These are phyloP conservation scores for Natrix natrix DNA, from an alignment of 2,797 vertebrate species.

Conservation along the genomic window DNA sequence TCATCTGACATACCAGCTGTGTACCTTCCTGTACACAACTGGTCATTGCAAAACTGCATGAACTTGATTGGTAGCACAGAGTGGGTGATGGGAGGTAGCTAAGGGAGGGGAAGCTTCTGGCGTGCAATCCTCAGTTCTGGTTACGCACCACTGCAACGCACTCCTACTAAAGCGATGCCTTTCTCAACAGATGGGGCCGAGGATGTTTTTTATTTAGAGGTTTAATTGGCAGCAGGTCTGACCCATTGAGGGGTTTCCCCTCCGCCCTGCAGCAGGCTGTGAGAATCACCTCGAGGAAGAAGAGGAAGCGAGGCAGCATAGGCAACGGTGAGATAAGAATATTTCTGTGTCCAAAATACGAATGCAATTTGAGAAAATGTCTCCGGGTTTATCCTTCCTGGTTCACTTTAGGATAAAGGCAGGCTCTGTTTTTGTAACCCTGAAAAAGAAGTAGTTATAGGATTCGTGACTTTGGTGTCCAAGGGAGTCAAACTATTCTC, in stretches of 20 bases:
- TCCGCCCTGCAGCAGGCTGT: background rate
- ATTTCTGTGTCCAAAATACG: too few relatives aligned
- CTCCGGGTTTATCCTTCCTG: too few relatives aligned
- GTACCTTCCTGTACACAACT: background rate
- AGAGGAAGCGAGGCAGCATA: too few relatives aligned
- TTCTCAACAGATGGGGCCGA: background rate
- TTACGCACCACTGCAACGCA: accelerated
- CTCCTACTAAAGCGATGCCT: background rate
- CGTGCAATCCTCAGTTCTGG: accelerated
- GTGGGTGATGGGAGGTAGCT: too few relatives aligned
- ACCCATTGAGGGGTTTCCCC: background rate
- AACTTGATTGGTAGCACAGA: background rate
- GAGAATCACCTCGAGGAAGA: background rate
- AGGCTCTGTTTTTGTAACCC: too few relatives aligned
- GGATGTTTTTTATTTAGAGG: background rate
- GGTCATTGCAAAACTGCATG: background rate
- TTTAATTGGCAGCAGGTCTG: background rate
- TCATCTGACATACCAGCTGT: background rate
- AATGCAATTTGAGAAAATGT: too few relatives aligned
- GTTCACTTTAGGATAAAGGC: too few relatives aligned
- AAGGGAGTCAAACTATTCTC: too few relatives aligned
- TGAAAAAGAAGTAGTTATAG: too few relatives aligned
- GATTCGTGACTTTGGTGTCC: too few relatives aligned
- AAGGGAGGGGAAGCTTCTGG: background rate
- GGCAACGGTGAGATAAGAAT: too few relatives aligned